phyloP scores from a whole-genome alignment of 1,140 invertebrate species.

The Chymomyza costata region DNA sequence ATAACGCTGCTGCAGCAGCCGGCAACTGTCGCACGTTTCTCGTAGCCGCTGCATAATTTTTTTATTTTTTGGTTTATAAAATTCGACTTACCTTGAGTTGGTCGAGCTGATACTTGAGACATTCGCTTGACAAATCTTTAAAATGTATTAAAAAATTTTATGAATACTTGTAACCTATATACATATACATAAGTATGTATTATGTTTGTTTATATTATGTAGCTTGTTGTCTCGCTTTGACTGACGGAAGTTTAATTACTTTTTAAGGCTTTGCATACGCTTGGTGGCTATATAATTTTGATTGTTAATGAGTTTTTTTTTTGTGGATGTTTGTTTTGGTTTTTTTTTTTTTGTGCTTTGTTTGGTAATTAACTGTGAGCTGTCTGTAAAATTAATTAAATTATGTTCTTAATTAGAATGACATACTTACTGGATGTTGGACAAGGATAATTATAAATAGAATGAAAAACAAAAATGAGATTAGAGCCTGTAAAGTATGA shows the following conservation, averaged over 20 bases:
- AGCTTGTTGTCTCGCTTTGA: constrained; percentile 11
- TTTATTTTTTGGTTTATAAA: constrained; percentile 46
- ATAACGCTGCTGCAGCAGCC: too few relatives aligned
- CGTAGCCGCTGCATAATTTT: constrained; percentile 20
- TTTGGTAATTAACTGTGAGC: too few relatives aligned
- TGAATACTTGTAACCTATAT: constrained; percentile 36
- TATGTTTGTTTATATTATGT: constrained; percentile 9
- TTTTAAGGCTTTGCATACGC: constrained; percentile 37
- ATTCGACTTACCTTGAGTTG: constrained; percentile 42
- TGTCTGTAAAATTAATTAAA: too few relatives aligned
- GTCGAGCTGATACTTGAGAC: constrained; percentile 4
- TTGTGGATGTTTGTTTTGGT: too few relatives aligned
- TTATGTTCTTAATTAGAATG: too few relatives aligned
- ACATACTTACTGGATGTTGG: too few relatives aligned
- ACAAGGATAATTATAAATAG: too few relatives aligned
- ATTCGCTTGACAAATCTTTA: constrained; percentile 32
- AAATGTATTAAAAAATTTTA: constrained; percentile 60
- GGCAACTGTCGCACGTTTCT: too few relatives aligned
- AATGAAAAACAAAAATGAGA: too few relatives aligned
- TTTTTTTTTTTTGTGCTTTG: too few relatives aligned
- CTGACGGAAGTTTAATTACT: constrained; percentile 56
- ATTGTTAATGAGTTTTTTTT: constrained; percentile 50
- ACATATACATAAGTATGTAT: constrained; percentile 37
- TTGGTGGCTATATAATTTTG: constrained; percentile 41
- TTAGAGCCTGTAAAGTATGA: too few relatives aligned